Percentiles rank a stretch among this genome's conserved stretches.
These are phyloP conservation scores for Drosophila greeni DNA, from an alignment of 2,888 invertebrate genomes.

Conservation along the genomic window DNA sequence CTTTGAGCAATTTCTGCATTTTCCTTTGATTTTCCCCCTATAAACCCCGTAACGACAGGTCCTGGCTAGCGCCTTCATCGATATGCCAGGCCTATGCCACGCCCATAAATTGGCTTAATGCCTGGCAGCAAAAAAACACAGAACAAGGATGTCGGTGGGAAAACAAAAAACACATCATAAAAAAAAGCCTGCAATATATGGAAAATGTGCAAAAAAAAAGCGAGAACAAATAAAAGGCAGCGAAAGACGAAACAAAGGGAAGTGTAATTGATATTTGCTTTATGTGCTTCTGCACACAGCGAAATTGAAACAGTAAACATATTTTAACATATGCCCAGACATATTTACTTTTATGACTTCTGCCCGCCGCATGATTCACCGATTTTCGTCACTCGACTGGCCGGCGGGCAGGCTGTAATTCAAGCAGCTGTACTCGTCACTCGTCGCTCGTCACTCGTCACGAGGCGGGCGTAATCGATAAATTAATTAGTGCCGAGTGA, in stretches of 20 bases:
- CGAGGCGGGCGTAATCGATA: slow-evolving; percentile 29
- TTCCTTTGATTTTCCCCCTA: background rate
- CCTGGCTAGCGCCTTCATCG: slow-evolving; percentile 12
- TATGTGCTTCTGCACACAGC: slow-evolving; percentile 39
- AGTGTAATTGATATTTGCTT: slow-evolving; percentile 64
- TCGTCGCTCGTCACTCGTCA: slow-evolving; percentile 11
- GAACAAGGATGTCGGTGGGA: background rate
- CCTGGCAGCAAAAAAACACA: slow-evolving; percentile 20
- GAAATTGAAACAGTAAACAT: slow-evolving; percentile 59
- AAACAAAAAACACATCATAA: slow-evolving; percentile 7
- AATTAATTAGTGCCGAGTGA: slow-evolving; percentile 36
- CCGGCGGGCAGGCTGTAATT: background rate
- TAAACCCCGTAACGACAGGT: background rate
- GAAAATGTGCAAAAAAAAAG: slow-evolving; percentile 2
- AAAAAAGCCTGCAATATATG: slow-evolving; percentile 23
- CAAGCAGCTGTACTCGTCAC: slow-evolving; percentile 13
- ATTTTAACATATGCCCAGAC: slow-evolving; percentile 51
- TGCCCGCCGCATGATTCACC: slow-evolving; percentile 6
- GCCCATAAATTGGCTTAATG: slow-evolving; percentile 49
- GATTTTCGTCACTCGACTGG: background rate
- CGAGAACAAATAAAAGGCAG: slow-evolving; percentile 2
- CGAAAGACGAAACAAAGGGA: slow-evolving; percentile 34
- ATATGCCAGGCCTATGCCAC: slow-evolving; percentile 47
- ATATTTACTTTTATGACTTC: slow-evolving; percentile 54
- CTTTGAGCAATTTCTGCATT: background rate